Evolutionary conservation across 2,113 vertebrate species (phyloP), one percentile per base, ranked within the genome.

Genomic region (Toxotes jaculatrix): DNA sequence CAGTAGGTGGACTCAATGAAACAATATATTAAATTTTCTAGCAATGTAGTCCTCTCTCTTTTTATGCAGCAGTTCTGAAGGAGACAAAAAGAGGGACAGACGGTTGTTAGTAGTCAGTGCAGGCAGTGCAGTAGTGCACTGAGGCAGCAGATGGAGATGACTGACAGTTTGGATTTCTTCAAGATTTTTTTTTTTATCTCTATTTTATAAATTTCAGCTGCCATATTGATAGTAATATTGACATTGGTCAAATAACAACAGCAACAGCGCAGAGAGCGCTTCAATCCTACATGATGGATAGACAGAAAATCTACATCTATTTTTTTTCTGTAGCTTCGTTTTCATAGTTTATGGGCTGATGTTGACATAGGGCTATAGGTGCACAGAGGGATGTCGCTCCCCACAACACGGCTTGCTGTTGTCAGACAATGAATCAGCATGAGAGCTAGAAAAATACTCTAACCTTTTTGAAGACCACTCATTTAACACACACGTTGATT

Each of bases 401-500:
- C n/a, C 45, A 45, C 31, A 47, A 14, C 1, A 2, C 40, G 9
- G 21, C 34, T 23, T 70, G 27, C 59, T 56, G 27, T 51, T 73
- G 32, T 31, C n/a, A 64, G 64, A 70, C 57, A 86, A 34, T 45
- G 40, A 64, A 65, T 63, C 77, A 74, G 45, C 70, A 77, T 68
- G 69, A 84, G 47, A n/a, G 47, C 59, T 12, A 38, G 43, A 49
- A 74, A 77, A 87, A 51, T 40, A n/a, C 32, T 61, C 42, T 77
- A 67, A 88, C 82, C 79, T 85, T 87, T 87, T 67, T 66, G 45
- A 87, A 89, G 83, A 73, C 40, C 62, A 74, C 34, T 73, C 43
- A 64, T 47, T 53, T 56, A 51, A 71, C n/a, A 77, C 56, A 74
- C 82, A 71, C 66, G 71, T 55, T 69, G 76, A 13, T 83, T 51